phyloP scores from a whole-genome alignment of 2,888 invertebrate species.

The Drosophila anomelani region DNA sequence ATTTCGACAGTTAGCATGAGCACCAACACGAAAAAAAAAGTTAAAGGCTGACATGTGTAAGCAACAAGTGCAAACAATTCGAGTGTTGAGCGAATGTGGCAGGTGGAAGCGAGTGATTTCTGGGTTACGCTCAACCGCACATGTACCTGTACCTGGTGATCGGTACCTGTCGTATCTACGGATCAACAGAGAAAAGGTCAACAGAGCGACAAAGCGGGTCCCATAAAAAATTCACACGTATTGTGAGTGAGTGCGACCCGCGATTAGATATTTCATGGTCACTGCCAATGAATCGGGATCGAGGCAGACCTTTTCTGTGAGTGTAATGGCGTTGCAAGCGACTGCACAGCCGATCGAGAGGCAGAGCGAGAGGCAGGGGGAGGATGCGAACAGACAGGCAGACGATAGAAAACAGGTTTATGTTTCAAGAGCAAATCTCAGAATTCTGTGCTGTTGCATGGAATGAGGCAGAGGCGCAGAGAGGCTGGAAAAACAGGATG shows the following conservation, averaged over 20 bases:
- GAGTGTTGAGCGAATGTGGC: slow-evolving; percentile 24
- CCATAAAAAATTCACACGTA: slow-evolving; percentile 68
- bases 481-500: slow-evolving; percentile 62
- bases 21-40: slow-evolving; percentile 7
- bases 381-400: slow-evolving; percentile 21
- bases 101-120: slow-evolving; percentile 11
- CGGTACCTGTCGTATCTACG: slow-evolving; percentile 37
- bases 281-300: slow-evolving; percentile 69
- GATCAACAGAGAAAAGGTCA: slow-evolving; percentile 68
- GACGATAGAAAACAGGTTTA: slow-evolving; percentile 72
- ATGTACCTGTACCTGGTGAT: slow-evolving; percentile 20
- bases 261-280: slow-evolving; percentile 73
- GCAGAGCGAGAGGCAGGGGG: slow-evolving; percentile 7
- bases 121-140: slow-evolving; percentile 21
- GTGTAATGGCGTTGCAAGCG: slow-evolving; percentile 51
- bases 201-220: slow-evolving; percentile 59
- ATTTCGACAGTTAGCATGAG: slow-evolving; percentile 42
- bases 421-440: slow-evolving; percentile 51
- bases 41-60: slow-evolving; percentile 57
- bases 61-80: slow-evolving; percentile 59
- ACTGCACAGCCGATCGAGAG: slow-evolving; percentile 31
- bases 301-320: slow-evolving; percentile 19
- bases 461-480: slow-evolving; percentile 12
- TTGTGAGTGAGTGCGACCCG: slow-evolving; percentile 25
- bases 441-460: slow-evolving; percentile 43